Base-by-base conservation (phyloP, 1,140 invertebrate genomes). In the Trichonephila clavipes region DNA sequence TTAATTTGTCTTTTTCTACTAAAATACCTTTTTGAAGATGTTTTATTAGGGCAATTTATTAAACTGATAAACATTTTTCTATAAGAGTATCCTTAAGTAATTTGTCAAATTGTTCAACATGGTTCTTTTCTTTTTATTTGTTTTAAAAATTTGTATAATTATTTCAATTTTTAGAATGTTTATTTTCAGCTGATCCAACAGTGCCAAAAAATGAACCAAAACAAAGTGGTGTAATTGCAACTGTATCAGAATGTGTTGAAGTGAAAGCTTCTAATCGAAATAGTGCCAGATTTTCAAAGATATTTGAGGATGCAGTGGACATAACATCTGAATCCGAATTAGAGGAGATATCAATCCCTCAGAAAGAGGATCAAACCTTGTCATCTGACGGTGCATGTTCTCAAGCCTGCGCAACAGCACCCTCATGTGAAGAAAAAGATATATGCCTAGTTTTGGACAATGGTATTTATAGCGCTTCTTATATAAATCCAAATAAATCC, bases 381-480 rank as follows among this genome's bases (percentile, higher is more conserved):
- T 44, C 77, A 1, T 81, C 66, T 82, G 86, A 83, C 34, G 61
- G 86, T 64, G 72, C 92, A 51, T 93, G 69, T 28, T 89, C 92
- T 14, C 69, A 88, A 66, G 86, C 92, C 51, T 93, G 92, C 66
- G 51, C 28, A 59, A 66, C 66, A 34, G 51, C 83, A 18, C 69
- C 92, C 14, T 24, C 86, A 44, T 40, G 58, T 88, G 86, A 88
- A 59, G 61, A 92, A 28, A 82, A 89, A 82, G 83, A 93, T 21
- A 82, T 93, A n/a, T 89, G 86, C 28, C 28, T 93, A 19, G 92
- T 93, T 89, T 66, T 93, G 92, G 92, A 88, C 69, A 93, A 89
- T 66, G 77, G 92, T 28, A 82, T 88, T 28, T 93, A 89, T 82
- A 81, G 69, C 82, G 69, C 86, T 34, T 81, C 92, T 40, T 93